Percentiles rank a stretch among this genome's conserved stretches.
Evolutionary conservation across 92 coral and sea anemone genomes (phyloP).

Genomic region (Umimayanthus chanpuru): DNA sequence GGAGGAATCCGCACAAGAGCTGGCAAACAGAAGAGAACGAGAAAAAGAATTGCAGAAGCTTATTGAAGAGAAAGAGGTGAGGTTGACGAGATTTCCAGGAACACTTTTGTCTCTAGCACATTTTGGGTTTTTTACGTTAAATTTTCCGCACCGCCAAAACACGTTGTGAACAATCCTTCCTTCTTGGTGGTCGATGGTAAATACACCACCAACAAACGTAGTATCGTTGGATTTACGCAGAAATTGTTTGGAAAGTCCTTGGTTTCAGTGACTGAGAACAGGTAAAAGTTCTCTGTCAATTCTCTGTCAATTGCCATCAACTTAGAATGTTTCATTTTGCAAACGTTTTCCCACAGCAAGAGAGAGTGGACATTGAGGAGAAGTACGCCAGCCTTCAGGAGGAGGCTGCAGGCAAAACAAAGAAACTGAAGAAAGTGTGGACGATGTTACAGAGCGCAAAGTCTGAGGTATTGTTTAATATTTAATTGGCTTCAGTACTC

Average conservation of each 20-base stretch:
- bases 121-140: neutral
- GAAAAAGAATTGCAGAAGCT: constrained; percentile 90
- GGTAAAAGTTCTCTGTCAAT: neutral
- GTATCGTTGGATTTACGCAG: neutral
- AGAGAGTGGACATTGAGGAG: constrained; percentile 96
- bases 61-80: constrained; percentile 98
- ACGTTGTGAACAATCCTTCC: too few relatives aligned
- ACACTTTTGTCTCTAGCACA: neutral
- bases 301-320: neutral
- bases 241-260: neutral
- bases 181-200: too few relatives aligned
- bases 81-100: neutral
- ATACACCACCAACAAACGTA: neutral
- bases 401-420: constrained; percentile 97
- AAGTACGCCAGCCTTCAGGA: constrained; percentile 97
- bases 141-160: neutral
- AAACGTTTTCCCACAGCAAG: constrained; percentile 73
- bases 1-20: constrained; percentile 96
- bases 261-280: neutral
- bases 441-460: constrained; percentile 97
- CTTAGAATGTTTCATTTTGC: neutral
- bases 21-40: constrained; percentile 84
- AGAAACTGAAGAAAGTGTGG: constrained; percentile 99
- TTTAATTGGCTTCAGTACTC: neutral
- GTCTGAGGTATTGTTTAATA: constrained; percentile 76